Evolutionary conservation across 2,797 vertebrate genomes (phyloP).

Genomic region (Cirrhinus molitorella): DNA sequence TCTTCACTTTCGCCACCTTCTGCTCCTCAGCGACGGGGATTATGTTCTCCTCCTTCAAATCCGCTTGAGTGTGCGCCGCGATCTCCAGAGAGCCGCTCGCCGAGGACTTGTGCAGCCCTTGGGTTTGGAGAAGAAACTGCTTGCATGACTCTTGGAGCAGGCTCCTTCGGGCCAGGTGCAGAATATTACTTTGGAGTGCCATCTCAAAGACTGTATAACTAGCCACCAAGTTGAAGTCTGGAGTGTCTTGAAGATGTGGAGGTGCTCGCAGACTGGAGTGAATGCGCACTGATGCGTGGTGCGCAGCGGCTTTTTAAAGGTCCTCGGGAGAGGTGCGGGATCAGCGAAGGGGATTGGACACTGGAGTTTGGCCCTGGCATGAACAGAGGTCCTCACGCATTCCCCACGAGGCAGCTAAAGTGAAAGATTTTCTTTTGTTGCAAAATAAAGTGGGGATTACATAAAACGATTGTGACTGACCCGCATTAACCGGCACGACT

Average conservation of each 20-base stretch:
- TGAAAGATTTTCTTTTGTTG: conserved; percentile 12
- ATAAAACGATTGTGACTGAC: not conserved
- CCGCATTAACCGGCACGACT: not conserved
- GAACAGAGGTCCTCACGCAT: not conserved
- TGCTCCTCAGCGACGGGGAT: conserved; percentile 33
- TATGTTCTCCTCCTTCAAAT: conserved; percentile 57
- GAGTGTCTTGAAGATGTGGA: not conserved
- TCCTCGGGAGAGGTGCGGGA: conserved; percentile 54
- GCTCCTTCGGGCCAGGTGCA: conserved; percentile 61
- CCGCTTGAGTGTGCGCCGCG: conserved; percentile 32
- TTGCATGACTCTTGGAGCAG: conserved; percentile 58
- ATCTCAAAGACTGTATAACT: conserved; percentile 63
- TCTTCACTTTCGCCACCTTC: conserved; percentile 69
- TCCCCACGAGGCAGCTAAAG: conserved; percentile 23
- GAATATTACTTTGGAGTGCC: conserved; percentile 74
- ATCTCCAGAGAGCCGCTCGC: conserved; percentile 66
- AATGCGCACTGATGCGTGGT: not conserved
- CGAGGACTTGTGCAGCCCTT: conserved; percentile 71
- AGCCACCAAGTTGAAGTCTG: not conserved
- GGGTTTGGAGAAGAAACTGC: conserved; percentile 62
- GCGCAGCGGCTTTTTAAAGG: conserved; percentile 58
- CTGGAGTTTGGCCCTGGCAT: conserved; percentile 41
- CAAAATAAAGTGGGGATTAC: conserved; percentile 6
- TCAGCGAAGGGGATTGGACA: conserved; percentile 69
- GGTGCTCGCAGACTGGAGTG: not conserved